Percentiles rank a stretch among this genome's conserved stretches.
These are phyloP conservation scores for Pristionchus mayeri DNA, from an alignment of 2,888 invertebrate genomes.

Conservation along the genomic window DNA sequence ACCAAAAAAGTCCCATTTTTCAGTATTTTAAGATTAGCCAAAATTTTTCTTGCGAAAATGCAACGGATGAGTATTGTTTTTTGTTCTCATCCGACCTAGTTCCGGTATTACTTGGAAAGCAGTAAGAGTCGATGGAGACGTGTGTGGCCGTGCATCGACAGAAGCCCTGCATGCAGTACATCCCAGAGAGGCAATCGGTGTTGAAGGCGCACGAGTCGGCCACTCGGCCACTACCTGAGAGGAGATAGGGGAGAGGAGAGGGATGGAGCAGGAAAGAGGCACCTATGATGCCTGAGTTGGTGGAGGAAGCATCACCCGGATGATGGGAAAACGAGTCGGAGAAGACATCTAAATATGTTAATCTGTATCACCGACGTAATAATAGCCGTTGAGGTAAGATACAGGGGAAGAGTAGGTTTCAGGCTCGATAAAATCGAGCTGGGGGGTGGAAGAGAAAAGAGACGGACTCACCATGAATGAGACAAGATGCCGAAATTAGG, in stretches of 20 bases:
- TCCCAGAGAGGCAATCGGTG: slow-evolving; percentile 68
- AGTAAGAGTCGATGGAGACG: slow-evolving; percentile 65
- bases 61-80: no score
- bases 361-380: no score
- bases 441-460: no score
- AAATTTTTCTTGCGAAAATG: no score
- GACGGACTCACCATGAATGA: no score
- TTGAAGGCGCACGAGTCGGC: slow-evolving; percentile 68
- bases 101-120: slow-evolving; percentile 62
- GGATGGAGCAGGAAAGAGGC: neutral
- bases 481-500: no score
- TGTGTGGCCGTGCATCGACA: slow-evolving; percentile 66
- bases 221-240: slow-evolving; percentile 63
- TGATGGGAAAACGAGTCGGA: neutral
- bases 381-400: no score
- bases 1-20: no score
- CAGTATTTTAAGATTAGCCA: no score
- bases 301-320: neutral
- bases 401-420: no score
- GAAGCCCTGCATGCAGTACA: slow-evolving; percentile 66
- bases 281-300: neutral
- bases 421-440: no score
- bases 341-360: neutral
- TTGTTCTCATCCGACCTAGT: no score
- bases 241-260: neutral